phyloP scores from a whole-genome alignment of 2,797 vertebrate species.

The Trematocara caparti region DNA sequence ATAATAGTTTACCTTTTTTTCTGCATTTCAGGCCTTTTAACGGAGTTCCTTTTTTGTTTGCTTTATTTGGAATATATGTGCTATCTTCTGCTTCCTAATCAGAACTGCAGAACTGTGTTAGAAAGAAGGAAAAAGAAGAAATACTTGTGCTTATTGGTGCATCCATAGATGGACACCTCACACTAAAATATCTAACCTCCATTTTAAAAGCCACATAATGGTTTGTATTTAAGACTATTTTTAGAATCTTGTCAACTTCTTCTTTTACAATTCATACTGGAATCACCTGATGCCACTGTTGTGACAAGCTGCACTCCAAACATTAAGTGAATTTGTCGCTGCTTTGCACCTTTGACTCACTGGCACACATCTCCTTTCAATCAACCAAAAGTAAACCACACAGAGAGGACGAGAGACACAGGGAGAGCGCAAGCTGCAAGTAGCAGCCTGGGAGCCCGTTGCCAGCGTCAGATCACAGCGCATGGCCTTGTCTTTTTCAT shows the following conservation, averaged over 20 bases:
- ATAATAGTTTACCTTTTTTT: not conserved
- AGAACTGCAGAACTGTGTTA: not conserved
- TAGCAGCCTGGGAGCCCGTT: not conserved
- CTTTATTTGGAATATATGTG: not conserved
- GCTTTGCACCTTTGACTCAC: slow-evolving; percentile 39
- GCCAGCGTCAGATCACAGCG: slow-evolving; percentile 10
- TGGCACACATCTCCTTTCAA: slow-evolving; percentile 29
- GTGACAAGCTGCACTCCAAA: slow-evolving; percentile 47
- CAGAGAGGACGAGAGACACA: not conserved
- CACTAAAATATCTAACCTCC: not conserved
- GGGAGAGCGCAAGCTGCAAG: not conserved
- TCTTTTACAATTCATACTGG: not conserved
- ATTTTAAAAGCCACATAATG: slow-evolving; percentile 22
- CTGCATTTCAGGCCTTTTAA: not conserved
- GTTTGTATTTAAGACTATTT: not conserved
- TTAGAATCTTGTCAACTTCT: not conserved
- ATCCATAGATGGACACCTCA: not conserved
- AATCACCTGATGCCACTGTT: slow-evolving; percentile 27
- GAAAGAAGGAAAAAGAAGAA: not conserved
- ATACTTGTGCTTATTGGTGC: not conserved
- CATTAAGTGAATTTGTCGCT: slow-evolving; percentile 56
- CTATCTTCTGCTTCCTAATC: not conserved
- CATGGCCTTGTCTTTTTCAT: slow-evolving; percentile 16
- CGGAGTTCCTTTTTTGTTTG: not conserved
- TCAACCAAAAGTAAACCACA: slow-evolving; percentile 22